Percentiles rank a stretch among this genome's conserved stretches.
phyloP scores from a whole-genome alignment of 2,888 invertebrate species.

The Phengaris alcon region DNA sequence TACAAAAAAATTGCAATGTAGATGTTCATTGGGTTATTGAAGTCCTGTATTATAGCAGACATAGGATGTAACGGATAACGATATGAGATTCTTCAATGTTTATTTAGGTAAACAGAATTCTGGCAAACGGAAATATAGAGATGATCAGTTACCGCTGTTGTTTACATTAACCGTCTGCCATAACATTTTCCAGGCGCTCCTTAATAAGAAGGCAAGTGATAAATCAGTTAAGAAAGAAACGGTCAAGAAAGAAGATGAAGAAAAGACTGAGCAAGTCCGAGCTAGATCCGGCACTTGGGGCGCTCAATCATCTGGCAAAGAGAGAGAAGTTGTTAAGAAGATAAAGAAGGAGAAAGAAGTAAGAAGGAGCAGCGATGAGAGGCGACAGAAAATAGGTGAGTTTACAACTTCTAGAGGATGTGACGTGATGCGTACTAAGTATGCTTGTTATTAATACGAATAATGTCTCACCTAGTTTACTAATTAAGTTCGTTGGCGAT shows the following conservation, averaged over 20 bases:
- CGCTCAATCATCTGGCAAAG: constrained; percentile 55
- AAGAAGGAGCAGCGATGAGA: constrained; percentile 59
- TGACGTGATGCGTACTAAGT: too few species aligned
- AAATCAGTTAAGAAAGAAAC: constrained; percentile 29
- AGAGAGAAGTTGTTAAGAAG: constrained; percentile 52
- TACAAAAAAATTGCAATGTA: too few species aligned
- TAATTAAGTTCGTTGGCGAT: too few species aligned
- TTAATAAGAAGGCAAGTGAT: constrained; percentile 39
- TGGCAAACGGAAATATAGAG: neutral
- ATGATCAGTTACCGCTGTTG: neutral
- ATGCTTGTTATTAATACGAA: too few species aligned
- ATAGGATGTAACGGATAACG: neutral
- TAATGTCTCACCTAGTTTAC: too few species aligned
- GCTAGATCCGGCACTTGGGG: constrained; percentile 83
- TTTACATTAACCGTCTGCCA: neutral
- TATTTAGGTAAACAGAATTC: neutral
- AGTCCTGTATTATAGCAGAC: too few species aligned
- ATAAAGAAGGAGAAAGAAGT: constrained; percentile 53
- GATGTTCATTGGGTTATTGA: too few species aligned
- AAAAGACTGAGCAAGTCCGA: constrained; percentile 51
- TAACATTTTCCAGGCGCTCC: constrained; percentile 21
- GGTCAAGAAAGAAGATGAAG: constrained; percentile 32
- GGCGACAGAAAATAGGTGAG: constrained; percentile 66
- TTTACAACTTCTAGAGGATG: neutral
- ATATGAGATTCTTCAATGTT: neutral